Base-by-base conservation (phyloP, 2,888 invertebrate genomes). In the Drosophila tripunctata region DNA sequence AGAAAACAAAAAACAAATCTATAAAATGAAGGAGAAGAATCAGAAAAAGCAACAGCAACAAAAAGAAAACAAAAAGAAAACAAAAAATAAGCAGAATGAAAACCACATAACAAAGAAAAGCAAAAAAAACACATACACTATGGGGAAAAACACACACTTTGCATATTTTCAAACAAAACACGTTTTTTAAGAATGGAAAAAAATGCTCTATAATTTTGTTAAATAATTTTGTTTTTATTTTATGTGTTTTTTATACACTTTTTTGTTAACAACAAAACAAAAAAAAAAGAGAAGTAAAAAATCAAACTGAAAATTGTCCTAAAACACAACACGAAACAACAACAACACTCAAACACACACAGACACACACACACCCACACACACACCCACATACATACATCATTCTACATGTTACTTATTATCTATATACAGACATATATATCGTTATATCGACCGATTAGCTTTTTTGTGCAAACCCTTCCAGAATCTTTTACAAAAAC, bases 381-480 rank as follows among this genome's bases (percentile, higher is more conserved):
- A 57, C 33, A 51, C 17, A 66, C 14, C 48, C 5, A 71, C 22
- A 47, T 19, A 69, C 15, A 51, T 22, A 38, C 10, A 52, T n/a
- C 40, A 30, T 31, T 48, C 52, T 58, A 76, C 67, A 80, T 80
- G 85, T 87, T 87, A 87, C 68, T 84, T 79, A 80, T 84, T 84
- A 80, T 80, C 87, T 87, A 85, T 67, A 50, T 55, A 85, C 85
- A 79, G 73, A 43, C 64, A 57, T 83, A 75, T 64, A 66, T 86
- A 82, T 72, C 87, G 79, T 87, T 80, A 87, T 73, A 77, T 73
- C 74, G 63, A 83, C 61, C 74, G 62, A 80, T 74, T 84, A 80
- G 73, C 78, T 73, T 75, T 82, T 78, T 81, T 81, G 81, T 80
- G 84, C 81, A 80, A 64, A 84, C 78, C 85, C 87, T 83, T 80